Conservation (phyloP, 2,797 vertebrate genomes). For the Coendou prehensilis region DNA sequence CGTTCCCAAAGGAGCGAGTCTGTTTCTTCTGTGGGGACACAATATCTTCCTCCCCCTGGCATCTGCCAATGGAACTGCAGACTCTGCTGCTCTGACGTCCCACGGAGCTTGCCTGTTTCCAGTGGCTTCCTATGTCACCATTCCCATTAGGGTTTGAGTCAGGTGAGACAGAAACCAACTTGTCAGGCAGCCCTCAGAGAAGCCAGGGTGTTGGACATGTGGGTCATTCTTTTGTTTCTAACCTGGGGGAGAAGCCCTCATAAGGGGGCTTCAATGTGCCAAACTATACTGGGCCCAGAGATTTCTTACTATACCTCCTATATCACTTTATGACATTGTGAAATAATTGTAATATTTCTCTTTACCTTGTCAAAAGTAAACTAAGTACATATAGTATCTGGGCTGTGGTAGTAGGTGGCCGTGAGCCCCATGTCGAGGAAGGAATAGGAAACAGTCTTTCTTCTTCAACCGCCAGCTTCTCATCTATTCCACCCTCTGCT, state of each 20-base stretch:
- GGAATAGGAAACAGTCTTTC: background rate
- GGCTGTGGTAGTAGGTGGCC: too few species aligned
- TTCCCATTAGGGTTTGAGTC: background rate
- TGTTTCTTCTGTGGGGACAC: too few species aligned
- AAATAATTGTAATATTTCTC: background rate
- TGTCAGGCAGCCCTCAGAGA: background rate
- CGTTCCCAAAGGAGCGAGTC: background rate
- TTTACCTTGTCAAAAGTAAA: background rate
- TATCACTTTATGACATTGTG: background rate
- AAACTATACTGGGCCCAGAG: background rate
- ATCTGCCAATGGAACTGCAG: background rate
- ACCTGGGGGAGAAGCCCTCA: background rate
- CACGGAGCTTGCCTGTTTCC: background rate
- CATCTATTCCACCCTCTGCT: background rate
- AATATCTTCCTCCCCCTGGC: background rate
- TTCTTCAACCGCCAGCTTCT: too few species aligned
- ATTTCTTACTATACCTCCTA: background rate
- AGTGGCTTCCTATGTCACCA: background rate
- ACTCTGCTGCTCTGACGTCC: background rate
- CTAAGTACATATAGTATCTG: too few species aligned
- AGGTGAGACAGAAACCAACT: background rate
- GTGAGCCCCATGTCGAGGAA: background rate
- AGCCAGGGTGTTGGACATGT: background rate
- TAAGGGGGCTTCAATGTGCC: background rate
- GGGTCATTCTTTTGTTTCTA: background rate